A percentile compares a stretch with the other conserved stretches of the same genome.
Evolutionary conservation across 2,888 invertebrate species (phyloP).

Genomic region (Margaritifera margaritifera): DNA sequence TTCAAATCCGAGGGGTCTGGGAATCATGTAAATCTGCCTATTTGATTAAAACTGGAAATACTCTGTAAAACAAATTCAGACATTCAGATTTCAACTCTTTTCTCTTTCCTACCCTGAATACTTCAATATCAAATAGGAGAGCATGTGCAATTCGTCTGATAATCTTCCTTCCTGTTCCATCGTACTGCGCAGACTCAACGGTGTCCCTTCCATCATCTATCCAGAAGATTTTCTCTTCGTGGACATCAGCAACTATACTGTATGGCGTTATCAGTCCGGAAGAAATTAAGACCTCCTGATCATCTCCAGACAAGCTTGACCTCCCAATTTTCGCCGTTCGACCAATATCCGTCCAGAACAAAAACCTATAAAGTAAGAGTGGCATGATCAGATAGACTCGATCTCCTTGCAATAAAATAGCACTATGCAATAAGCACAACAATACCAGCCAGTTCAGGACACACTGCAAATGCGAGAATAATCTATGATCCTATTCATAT

Average conservation of each 20-base stretch:
- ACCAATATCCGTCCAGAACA: conserved; percentile 13
- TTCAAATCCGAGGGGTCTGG: too few species aligned
- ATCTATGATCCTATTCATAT: too few species aligned
- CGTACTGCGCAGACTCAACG: conserved; percentile 1
- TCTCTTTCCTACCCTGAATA: conserved; percentile 1
- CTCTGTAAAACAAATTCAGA: too few species aligned
- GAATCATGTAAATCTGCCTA: too few species aligned
- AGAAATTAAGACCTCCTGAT: conserved; percentile 1
- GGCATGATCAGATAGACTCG: too few species aligned
- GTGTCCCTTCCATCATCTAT: conserved; percentile 8
- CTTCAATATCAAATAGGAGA: not conserved
- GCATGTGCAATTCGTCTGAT: not conserved
- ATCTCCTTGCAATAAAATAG: too few species aligned
- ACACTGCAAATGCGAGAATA: too few species aligned
- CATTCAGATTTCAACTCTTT: too few species aligned
- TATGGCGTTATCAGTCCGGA: not conserved
- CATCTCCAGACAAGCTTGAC: conserved; percentile 1
- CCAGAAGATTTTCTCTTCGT: conserved; percentile 5
- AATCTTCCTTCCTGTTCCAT: conserved; percentile 4
- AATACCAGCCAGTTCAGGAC: too few species aligned
- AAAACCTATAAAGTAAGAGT: not conserved
- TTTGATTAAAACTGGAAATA: too few species aligned
- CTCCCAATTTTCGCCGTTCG: not conserved
- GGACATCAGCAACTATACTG: conserved; percentile 5
- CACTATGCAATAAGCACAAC: too few species aligned